A percentile compares a stretch with the other conserved stretches of the same genome.
These are phyloP conservation scores for Zapornia atra DNA, from an alignment of 2,113 vertebrate genomes.

Conservation along the genomic window DNA sequence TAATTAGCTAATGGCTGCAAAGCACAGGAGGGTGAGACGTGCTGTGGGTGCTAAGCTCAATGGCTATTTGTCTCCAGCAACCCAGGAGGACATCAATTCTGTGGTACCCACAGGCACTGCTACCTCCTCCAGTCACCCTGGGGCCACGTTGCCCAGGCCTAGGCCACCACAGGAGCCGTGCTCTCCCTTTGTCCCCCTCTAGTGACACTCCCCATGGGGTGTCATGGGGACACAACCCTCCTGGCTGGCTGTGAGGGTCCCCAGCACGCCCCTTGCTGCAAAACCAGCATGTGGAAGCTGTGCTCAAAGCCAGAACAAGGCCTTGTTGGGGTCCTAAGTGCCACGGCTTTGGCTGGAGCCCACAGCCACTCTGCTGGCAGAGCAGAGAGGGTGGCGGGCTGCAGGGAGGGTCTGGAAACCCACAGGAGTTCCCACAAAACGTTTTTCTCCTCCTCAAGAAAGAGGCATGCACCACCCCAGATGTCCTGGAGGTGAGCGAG, in stretches of 20 bases:
- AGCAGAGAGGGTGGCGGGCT: neutral
- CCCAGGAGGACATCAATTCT: neutral
- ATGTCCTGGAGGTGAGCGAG: slow-evolving; percentile 59
- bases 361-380: neutral
- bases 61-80: neutral
- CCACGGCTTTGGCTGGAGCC: neutral
- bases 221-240: neutral
- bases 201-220: neutral
- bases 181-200: neutral
- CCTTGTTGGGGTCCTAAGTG: fast-evolving
- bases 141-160: neutral
- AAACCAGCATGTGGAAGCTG: neutral
- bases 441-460: slow-evolving; percentile 65
- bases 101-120: neutral
- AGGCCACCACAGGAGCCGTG: neutral
- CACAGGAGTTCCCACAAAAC: fast-evolving
- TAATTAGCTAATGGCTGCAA: slow-evolving; percentile 13
- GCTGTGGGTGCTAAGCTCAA: neutral
- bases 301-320: neutral
- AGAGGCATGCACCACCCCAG: slow-evolving; percentile 66
- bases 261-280: fast-evolving
- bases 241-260: neutral
- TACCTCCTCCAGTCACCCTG: neutral
- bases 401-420: neutral
- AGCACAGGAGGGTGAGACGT: neutral